A percentile compares a stretch with the other conserved stretches of the same genome.
phyloP scores from a whole-genome alignment of 2,113 vertebrate species.

The Stigmatopora nigra region DNA sequence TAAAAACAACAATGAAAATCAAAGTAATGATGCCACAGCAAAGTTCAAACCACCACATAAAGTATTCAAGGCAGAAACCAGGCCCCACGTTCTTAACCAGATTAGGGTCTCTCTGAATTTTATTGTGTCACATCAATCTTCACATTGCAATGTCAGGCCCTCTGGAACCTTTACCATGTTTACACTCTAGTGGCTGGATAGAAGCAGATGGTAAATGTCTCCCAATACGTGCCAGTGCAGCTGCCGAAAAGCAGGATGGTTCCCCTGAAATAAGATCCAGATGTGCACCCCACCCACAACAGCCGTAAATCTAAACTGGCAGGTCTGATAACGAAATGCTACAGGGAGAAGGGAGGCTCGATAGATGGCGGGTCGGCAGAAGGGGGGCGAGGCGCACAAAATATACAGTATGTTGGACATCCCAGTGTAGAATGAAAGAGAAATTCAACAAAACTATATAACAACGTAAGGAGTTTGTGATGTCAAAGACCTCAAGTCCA shows the following conservation, averaged over 20 bases:
- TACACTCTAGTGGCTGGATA: slow-evolving; percentile 13
- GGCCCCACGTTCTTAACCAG: slow-evolving; percentile 9
- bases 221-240: slow-evolving; percentile 47
- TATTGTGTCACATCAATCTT: slow-evolving; percentile 7
- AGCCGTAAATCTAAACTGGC: slow-evolving; percentile 69
- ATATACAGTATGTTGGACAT: slow-evolving; percentile 26
- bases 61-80: slow-evolving; percentile 7
- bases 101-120: neutral
- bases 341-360: slow-evolving; percentile 19
- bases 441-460: slow-evolving; percentile 1
- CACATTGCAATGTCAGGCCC: slow-evolving; percentile 2
- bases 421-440: slow-evolving; percentile 12
- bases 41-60: neutral
- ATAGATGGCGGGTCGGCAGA: slow-evolving; percentile 25
- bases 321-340: slow-evolving; percentile 66
- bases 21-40: neutral
- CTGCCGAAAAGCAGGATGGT: slow-evolving; percentile 50
- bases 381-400: slow-evolving; percentile 21
- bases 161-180: slow-evolving; percentile 15
- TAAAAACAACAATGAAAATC: slow-evolving; percentile 4
- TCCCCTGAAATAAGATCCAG: slow-evolving; percentile 71
- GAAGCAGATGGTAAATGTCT: slow-evolving; percentile 59
- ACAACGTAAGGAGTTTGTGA: neutral
- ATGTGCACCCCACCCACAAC: slow-evolving; percentile 73
- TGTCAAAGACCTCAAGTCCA: neutral